Evolutionary conservation across 2,888 invertebrate species (phyloP).

Genomic region (Ennomos quercinarius): DNA sequence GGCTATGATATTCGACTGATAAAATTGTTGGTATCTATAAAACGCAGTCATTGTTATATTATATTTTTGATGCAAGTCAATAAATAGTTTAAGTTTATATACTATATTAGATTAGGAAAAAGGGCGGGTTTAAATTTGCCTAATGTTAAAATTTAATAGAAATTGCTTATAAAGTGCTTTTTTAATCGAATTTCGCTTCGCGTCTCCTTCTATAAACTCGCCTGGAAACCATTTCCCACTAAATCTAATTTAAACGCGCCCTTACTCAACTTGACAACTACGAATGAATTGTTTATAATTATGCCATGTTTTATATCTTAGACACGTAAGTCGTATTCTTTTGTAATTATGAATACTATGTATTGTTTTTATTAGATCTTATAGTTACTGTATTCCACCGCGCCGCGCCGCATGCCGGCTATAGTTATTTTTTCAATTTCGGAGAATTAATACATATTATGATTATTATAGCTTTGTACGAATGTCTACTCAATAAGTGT

Average conservation of each 20-base stretch:
- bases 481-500: constrained; percentile 41
- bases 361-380: constrained; percentile 12
- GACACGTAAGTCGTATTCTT: constrained; percentile 3
- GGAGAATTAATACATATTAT: constrained; percentile 22
- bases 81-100: constrained; percentile 15
- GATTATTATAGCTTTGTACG: constrained; percentile 23
- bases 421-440: constrained; percentile 4
- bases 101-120: neutral
- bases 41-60: constrained; percentile 28
- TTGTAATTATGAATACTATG: constrained; percentile 13
- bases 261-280: neutral
- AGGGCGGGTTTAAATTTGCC: constrained; percentile 5
- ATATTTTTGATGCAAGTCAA: constrained; percentile 27
- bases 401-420: constrained; percentile 14
- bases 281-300: constrained; percentile 4
- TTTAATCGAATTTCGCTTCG: neutral
- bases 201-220: neutral
- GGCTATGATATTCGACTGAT: constrained; percentile 64
- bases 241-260: constrained; percentile 5
- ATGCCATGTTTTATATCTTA: constrained; percentile 13
- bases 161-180: neutral
- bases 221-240: neutral
- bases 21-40: constrained; percentile 40
- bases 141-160: neutral
- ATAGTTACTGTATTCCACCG: constrained; percentile 21